Conservation (phyloP, 1,140 invertebrate genomes). For the Caenorhabditis inopinata region DNA sequence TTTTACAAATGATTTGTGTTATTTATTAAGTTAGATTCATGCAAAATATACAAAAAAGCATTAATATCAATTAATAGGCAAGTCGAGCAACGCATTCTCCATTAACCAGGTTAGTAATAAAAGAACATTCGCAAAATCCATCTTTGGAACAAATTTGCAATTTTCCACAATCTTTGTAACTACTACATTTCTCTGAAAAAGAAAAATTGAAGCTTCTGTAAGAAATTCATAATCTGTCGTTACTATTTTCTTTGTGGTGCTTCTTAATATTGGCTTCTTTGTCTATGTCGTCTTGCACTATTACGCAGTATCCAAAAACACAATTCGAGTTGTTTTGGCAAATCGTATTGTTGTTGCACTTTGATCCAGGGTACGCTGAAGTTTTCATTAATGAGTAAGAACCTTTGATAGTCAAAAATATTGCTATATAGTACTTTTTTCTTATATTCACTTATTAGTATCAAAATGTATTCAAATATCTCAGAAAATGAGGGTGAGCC, state of each 20-base stretch:
- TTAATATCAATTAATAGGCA: background rate
- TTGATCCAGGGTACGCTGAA: conserved; percentile 42
- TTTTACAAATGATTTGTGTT: background rate
- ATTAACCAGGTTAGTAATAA: conserved; percentile 8
- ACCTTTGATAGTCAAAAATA: too few relatives aligned
- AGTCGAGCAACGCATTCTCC: background rate
- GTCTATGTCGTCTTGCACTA: background rate
- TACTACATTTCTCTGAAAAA: conserved; percentile 10
- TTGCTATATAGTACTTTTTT: too few relatives aligned
- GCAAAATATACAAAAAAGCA: background rate
- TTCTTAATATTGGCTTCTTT: background rate
- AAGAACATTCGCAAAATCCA: background rate
- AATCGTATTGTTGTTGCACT: background rate
- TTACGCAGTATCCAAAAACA: conserved; percentile 21
- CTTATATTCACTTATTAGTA: too few relatives aligned
- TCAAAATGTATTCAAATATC: too few relatives aligned
- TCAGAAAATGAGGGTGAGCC: too few relatives aligned
- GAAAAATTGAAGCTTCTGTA: background rate
- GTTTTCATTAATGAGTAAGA: too few relatives aligned
- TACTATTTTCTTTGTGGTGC: background rate
- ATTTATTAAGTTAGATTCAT: background rate
- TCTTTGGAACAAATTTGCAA: background rate
- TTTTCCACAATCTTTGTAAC: background rate
- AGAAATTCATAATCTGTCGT: background rate
- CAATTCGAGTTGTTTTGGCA: conserved; percentile 28